Evolutionary conservation across 2,797 vertebrate genomes (phyloP).

Genomic region (Alca torda): DNA sequence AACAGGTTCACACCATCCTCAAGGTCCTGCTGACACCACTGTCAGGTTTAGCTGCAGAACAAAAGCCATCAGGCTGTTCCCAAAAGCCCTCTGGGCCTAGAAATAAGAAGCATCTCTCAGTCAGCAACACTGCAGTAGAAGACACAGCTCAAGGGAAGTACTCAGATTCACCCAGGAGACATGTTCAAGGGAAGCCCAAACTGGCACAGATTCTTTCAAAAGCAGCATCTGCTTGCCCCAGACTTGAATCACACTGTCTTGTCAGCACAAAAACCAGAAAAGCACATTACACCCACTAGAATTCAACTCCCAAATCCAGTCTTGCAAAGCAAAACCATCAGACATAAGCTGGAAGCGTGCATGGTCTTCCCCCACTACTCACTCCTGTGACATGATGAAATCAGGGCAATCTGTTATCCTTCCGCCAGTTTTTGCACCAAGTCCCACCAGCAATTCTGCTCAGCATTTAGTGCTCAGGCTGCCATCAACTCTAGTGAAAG

Average conservation of each 20-base stretch:
- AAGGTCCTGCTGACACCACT: neutral
- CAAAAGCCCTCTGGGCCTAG: neutral
- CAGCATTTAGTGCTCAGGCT: neutral
- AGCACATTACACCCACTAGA: too few relatives aligned
- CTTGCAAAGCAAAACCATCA: neutral
- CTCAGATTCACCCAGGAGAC: neutral
- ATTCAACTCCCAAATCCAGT: neutral
- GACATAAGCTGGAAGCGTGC: rapidly evolving
- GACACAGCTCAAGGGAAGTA: neutral
- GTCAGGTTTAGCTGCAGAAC: neutral
- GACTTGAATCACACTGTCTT: neutral
- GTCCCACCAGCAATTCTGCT: neutral
- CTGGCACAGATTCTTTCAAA: neutral
- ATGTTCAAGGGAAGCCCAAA: neutral
- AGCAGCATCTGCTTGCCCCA: neutral
- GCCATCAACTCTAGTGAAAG: neutral
- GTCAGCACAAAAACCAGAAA: neutral
- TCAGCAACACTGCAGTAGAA: neutral
- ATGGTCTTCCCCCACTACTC: neutral
- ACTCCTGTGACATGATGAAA: rapidly evolving
- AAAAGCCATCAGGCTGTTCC: neutral
- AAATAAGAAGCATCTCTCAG: neutral
- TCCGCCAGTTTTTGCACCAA: neutral
- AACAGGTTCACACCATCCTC: neutral
- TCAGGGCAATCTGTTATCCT: neutral